These are phyloP conservation scores for Notolabrus celidotus DNA, from an alignment of 2,797 vertebrate genomes.

Conservation along the genomic window DNA sequence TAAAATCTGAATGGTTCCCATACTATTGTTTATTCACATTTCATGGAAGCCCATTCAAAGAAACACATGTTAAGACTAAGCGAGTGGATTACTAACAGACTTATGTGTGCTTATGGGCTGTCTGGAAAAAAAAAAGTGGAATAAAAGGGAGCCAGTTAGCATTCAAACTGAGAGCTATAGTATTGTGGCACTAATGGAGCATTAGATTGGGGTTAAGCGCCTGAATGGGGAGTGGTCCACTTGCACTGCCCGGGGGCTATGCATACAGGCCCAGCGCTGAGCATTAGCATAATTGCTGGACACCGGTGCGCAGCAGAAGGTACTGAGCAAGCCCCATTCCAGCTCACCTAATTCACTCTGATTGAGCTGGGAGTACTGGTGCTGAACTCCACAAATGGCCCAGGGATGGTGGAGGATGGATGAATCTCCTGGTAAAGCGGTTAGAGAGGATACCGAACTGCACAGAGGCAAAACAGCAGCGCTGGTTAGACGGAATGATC, in stretches of 20 bases:
- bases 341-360: conserved; percentile 70
- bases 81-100: conserved; percentile 70
- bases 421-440: conserved; percentile 37
- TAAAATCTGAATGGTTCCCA: conserved; percentile 34
- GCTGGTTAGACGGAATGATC: conserved; percentile 28
- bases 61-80: conserved; percentile 65
- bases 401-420: conserved; percentile 43
- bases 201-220: conserved; percentile 85
- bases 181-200: conserved; percentile 80
- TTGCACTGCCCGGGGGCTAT: conserved; percentile 69
- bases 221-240: conserved; percentile 79
- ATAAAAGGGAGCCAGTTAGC: conserved; percentile 58
- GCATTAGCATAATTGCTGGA: conserved; percentile 84
- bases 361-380: conserved; percentile 70
- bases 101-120: conserved; percentile 45
- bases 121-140: conserved; percentile 34
- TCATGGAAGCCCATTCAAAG: conserved; percentile 55
- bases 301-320: conserved; percentile 71
- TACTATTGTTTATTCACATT: conserved; percentile 46
- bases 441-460: conserved; percentile 29
- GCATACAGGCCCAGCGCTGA: conserved; percentile 61
- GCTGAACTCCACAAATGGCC: conserved; percentile 63
- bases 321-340: conserved; percentile 61
- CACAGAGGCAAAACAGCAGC: conserved; percentile 20
- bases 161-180: conserved; percentile 70